These are phyloP conservation scores for Lasioglossum oenotherae DNA, from an alignment of 2,888 invertebrate genomes.

Conservation along the genomic window DNA sequence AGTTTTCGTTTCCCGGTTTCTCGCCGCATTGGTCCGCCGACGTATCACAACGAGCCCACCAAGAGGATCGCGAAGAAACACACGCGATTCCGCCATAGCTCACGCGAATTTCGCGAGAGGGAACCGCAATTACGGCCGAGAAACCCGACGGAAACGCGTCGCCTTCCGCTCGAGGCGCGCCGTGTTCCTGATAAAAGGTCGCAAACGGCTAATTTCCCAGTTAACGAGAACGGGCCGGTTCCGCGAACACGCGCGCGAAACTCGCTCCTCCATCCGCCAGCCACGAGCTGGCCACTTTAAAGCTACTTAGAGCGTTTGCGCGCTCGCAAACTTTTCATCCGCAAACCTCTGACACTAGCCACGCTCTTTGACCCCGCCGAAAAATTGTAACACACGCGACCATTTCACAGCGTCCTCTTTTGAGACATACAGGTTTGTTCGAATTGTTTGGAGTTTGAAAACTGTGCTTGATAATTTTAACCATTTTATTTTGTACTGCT, in stretches of 20 bases:
- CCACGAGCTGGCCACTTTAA: conserved; percentile 44
- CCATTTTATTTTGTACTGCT: too few relatives aligned
- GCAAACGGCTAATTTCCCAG: conserved; percentile 67
- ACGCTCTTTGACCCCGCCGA: conserved; percentile 30
- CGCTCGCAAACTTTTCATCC: conserved; percentile 53
- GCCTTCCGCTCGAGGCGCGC: conserved; percentile 12
- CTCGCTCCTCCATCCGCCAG: conserved; percentile 13
- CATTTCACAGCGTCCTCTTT: not conserved
- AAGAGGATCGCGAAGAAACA: conserved; percentile 4
- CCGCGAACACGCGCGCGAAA: conserved; percentile 1
- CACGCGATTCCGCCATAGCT: conserved; percentile 63
- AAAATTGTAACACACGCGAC: conserved; percentile 18
- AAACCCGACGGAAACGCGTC: conserved; percentile 1
- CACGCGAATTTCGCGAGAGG: conserved; percentile 47
- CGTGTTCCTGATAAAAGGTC: conserved; percentile 51
- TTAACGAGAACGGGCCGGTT: conserved; percentile 58
- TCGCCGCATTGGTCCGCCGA: not conserved
- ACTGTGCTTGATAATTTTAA: too few relatives aligned
- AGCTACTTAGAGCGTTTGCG: conserved; percentile 57
- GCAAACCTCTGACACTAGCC: conserved; percentile 28
- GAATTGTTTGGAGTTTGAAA: too few relatives aligned
- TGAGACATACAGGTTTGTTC: not conserved
- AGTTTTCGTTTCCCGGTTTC: not conserved
- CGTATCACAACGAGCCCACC: not conserved
- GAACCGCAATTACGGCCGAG: conserved; percentile 41